Percentiles rank a stretch among this genome's conserved stretches.
These are phyloP conservation scores for Eristalis pertinax DNA, from an alignment of 2,888 invertebrate species.

Conservation along the genomic window DNA sequence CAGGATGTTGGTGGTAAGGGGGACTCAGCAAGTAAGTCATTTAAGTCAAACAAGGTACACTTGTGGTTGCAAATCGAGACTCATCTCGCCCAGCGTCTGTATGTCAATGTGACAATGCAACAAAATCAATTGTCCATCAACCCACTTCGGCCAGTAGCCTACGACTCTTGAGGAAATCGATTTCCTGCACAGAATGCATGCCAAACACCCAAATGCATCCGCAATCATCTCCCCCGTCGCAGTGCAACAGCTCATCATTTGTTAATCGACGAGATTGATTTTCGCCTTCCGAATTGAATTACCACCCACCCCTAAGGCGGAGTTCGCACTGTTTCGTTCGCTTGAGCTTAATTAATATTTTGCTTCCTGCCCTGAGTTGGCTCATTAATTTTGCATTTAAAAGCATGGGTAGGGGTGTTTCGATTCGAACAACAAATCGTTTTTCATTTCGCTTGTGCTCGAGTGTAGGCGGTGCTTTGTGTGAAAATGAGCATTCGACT, in stretches of 20 bases:
- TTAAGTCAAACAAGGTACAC: no score
- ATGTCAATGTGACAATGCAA: no score
- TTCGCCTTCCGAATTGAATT: slow-evolving; percentile 64
- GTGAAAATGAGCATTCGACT: no score
- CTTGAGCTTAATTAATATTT: slow-evolving; percentile 57
- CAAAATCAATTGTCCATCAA: no score
- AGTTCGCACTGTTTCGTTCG: slow-evolving; percentile 4
- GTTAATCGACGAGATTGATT: slow-evolving; percentile 55
- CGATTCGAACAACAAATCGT: not conserved
- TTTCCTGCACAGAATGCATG: not conserved
- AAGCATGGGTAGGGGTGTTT: not conserved
- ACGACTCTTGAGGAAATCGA: not conserved
- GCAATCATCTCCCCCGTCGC: not conserved
- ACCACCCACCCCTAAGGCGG: not conserved
- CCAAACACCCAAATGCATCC: not conserved
- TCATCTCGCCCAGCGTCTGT: no score
- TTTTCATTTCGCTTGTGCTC: not conserved
- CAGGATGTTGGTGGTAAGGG: no score
- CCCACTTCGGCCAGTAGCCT: no score
- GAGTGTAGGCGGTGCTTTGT: no score
- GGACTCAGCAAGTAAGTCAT: no score
- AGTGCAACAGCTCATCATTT: slow-evolving; percentile 12
- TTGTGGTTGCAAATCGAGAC: no score
- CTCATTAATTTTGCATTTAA: slow-evolving; percentile 66
- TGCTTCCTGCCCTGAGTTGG: slow-evolving; percentile 37